Percentiles rank a stretch among this genome's conserved stretches.
Evolutionary conservation across 2,113 vertebrate genomes (phyloP).

Genomic region (Uria aalge): DNA sequence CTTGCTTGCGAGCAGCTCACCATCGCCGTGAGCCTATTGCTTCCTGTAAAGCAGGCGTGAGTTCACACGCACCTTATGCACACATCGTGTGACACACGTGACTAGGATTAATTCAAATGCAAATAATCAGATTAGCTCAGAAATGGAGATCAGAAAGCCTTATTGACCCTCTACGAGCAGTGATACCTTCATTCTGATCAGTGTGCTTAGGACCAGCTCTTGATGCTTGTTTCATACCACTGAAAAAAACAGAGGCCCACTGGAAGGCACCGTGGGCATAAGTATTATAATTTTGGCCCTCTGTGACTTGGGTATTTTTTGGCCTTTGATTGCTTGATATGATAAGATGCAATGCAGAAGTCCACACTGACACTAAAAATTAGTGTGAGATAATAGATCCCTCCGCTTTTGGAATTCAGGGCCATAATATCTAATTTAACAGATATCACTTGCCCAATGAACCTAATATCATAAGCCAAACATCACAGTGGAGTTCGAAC

Average conservation of each 20-base stretch:
- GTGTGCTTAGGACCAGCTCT: not conserved
- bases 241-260: not conserved
- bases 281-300: not conserved
- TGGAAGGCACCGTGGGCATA: not conserved
- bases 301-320: accelerated
- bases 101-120: not conserved
- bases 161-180: not conserved
- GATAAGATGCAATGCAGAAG: not conserved
- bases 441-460: not conserved
- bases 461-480: not conserved
- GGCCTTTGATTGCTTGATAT: not conserved
- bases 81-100: not conserved
- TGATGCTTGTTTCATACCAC: not conserved
- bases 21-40: not conserved
- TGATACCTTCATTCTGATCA: not conserved
- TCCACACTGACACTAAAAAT: not conserved
- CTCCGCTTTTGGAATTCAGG: not conserved
- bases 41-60: not conserved
- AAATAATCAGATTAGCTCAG: not conserved
- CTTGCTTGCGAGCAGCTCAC: not conserved
- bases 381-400: not conserved
- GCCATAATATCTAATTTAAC: not conserved
- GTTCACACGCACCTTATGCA: not conserved
- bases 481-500: not conserved
- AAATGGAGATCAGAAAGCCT: not conserved